Evolutionary conservation across 2,888 invertebrate species (phyloP).

Genomic region (Adelognathus sp.): DNA sequence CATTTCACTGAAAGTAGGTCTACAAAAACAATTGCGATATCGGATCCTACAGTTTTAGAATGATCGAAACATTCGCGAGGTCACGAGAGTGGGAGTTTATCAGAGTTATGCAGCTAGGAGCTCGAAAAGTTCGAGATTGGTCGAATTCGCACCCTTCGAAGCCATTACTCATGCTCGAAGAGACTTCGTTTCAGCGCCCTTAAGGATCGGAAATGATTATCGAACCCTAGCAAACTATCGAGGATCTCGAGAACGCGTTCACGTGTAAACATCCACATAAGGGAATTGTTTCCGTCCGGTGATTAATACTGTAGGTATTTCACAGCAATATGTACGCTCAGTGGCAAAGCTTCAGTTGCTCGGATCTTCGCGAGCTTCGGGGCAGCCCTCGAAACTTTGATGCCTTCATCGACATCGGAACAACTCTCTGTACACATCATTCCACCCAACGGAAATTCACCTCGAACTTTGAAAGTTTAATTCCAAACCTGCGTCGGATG

Average conservation of each 20-base stretch:
- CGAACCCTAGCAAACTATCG: neutral
- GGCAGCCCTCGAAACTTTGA: constrained; percentile 31
- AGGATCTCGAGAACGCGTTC: neutral
- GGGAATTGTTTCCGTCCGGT: constrained; percentile 16
- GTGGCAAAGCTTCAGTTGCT: neutral
- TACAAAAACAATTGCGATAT: neutral
- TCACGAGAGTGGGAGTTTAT: neutral
- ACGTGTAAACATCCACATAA: neutral
- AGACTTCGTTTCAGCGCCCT: neutral
- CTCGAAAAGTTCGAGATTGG: neutral
- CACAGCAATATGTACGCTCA: neutral
- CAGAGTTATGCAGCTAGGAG: neutral
- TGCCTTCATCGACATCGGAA: constrained; percentile 8
- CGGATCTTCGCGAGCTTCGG: neutral
- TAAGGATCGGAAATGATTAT: neutral
- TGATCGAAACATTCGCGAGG: neutral
- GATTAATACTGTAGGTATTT: neutral
- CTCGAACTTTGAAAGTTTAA: no score
- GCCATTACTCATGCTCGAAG: neutral
- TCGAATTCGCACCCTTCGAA: neutral
- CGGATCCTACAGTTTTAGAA: neutral
- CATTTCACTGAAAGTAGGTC: neutral
- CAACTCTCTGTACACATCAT: neutral
- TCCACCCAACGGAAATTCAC: constrained; percentile 13
- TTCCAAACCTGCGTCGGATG: no score